Conservation (phyloP, 2,888 invertebrate species). For the Leptinotarsa rubiginosa region DNA sequence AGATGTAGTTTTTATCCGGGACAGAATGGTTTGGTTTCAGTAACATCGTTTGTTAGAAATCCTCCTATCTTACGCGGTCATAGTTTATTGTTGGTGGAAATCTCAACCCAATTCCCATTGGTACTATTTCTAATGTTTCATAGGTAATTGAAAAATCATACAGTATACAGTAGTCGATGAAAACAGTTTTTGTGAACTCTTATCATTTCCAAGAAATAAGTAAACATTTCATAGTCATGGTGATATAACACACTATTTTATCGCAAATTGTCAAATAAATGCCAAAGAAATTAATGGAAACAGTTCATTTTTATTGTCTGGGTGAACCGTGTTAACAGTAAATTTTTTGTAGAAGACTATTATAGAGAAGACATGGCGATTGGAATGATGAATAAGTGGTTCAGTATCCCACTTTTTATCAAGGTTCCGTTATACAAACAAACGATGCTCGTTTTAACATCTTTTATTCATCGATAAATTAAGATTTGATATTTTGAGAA, state of each 20-base stretch:
- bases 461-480: background rate
- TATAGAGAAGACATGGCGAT: background rate
- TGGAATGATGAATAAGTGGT: background rate
- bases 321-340: background rate
- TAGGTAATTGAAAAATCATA: too few relatives aligned
- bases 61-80: too few relatives aligned
- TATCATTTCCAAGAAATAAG: too few relatives aligned
- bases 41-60: too few relatives aligned
- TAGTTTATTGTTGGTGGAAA: too few relatives aligned
- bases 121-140: too few relatives aligned
- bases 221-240: too few relatives aligned
- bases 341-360: background rate
- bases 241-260: background rate
- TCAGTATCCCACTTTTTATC: background rate
- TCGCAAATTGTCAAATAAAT: background rate
- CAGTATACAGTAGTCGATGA: too few relatives aligned
- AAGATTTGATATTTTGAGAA: background rate
- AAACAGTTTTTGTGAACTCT: too few relatives aligned
- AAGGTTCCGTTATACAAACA: background rate
- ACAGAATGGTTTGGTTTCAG: too few relatives aligned
- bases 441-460: background rate
- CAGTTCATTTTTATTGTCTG: background rate
- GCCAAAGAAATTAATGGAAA: background rate
- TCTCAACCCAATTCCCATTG: too few relatives aligned
- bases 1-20: too few relatives aligned